Evolutionary conservation across 1,140 invertebrate genomes (phyloP), one percentile per base, ranked within the genome.

Genomic region (Cydia strobilella): DNA sequence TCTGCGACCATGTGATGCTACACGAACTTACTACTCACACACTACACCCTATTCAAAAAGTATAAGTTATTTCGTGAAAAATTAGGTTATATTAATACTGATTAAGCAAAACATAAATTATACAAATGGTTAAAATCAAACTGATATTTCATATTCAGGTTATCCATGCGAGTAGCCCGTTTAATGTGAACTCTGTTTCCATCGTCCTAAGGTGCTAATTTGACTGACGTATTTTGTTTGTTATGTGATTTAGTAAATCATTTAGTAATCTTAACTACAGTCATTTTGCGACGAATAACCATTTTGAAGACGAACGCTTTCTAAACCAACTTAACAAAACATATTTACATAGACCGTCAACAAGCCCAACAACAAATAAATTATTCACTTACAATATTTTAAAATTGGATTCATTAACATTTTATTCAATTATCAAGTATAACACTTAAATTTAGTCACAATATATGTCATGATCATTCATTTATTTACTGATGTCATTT

Each of bases 361-460:
- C 82, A 82, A 85, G 74, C 81, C 81, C 84, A 88, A 88, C 88
- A 82, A 88, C 79, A 86, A 84, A 88, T 86, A 86, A 86, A 87
- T 86, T 86, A 77, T 86, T 83, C 76, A 85, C 79, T 84, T 74
- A 80, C 79, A 83, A 85, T 81, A 85, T 81, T 80, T 54, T 48
- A 48, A 54, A 83, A 82, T 74, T 72, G 80, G 78, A 76, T 78
- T 54, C 12, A 73, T 80, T 74, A 82, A 74, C 75, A 77, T 76
- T 73, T 76, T 69, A 69, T 69, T 78, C 77, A 82, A 78, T 77
- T 78, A 48, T 63, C 80, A 78, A 80, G 75, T 80, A 81, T 81
- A 84, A 80, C 81, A 75, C 79, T 82, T 82, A 74, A 82, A 82
- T 84, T 85, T 83, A 80, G 75, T 81, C 81, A 86, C 75, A 76